A percentile compares a stretch with the other conserved stretches of the same genome.
phyloP scores from a whole-genome alignment of 2,797 vertebrate genomes.

The Momotus momota region DNA sequence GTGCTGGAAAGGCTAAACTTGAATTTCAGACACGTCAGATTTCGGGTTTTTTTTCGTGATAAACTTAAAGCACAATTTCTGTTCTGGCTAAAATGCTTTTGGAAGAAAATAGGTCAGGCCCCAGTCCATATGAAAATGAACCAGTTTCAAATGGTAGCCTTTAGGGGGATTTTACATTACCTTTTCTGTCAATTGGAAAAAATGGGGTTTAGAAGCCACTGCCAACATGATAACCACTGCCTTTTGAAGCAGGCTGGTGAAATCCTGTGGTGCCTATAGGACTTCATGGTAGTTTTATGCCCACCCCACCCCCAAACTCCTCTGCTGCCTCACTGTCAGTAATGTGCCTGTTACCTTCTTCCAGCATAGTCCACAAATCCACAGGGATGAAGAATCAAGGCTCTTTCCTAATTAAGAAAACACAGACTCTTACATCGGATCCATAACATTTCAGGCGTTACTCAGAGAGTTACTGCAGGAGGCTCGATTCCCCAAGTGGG shows the following conservation, averaged over 20 bases:
- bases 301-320: neutral
- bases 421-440: neutral
- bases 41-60: neutral
- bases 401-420: neutral
- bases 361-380: neutral
- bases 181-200: neutral
- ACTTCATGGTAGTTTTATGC: accelerated
- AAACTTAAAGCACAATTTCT: neutral
- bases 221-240: neutral
- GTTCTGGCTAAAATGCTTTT: neutral
- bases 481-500: neutral
- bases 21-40: neutral
- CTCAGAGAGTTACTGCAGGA: conserved; percentile 5
- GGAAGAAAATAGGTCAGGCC: neutral
- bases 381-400: neutral
- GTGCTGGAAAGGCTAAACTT: neutral
- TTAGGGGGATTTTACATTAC: neutral
- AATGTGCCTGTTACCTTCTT: neutral
- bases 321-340: neutral
- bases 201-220: neutral
- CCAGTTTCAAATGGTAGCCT: neutral
- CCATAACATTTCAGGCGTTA: neutral
- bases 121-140: neutral
- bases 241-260: neutral
- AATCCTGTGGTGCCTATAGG: neutral